Percentiles rank a stretch among this genome's conserved stretches.
These are phyloP conservation scores for Choloepus didactylus DNA, from an alignment of 2,797 vertebrate genomes.

Conservation along the genomic window DNA sequence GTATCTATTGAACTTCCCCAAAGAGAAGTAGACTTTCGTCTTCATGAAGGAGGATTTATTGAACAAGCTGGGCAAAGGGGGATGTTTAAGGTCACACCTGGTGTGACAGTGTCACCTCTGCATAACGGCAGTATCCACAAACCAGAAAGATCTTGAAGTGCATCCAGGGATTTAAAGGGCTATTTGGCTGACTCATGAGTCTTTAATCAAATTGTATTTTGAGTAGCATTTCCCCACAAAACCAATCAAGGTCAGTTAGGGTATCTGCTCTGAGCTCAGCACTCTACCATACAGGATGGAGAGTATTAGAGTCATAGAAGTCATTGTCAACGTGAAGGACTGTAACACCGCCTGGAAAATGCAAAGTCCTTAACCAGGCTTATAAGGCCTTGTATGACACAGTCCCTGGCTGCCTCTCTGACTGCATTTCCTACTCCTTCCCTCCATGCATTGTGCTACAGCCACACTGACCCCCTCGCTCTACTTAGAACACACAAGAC, in stretches of 20 bases:
- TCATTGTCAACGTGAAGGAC: not conserved
- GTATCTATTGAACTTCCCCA: not conserved
- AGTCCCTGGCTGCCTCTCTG: not conserved
- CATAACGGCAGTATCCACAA: not conserved
- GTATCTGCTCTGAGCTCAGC: not conserved
- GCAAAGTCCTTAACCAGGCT: not conserved
- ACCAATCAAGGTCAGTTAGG: not conserved
- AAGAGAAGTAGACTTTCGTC: not conserved
- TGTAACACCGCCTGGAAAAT: not conserved
- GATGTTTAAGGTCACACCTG: not conserved
- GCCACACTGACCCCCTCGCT: not conserved
- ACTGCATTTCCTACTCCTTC: not conserved
- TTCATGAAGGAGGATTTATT: slow-evolving; percentile 6
- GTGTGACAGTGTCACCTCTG: not conserved
- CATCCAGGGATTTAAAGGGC: not conserved
- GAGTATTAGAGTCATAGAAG: not conserved
- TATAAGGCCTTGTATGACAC: not conserved
- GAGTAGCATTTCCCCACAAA: not conserved
- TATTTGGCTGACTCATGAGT: not conserved
- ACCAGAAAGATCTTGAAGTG: not conserved
- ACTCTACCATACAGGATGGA: not conserved
- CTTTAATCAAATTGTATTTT: not conserved
- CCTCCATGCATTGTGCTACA: not conserved
- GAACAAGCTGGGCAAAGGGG: not conserved
- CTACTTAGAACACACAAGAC: not conserved